A percentile compares a stretch with the other conserved stretches of the same genome.
Conservation (phyloP, 2,888 invertebrate species). For the Neoscelio sp. region DNA sequence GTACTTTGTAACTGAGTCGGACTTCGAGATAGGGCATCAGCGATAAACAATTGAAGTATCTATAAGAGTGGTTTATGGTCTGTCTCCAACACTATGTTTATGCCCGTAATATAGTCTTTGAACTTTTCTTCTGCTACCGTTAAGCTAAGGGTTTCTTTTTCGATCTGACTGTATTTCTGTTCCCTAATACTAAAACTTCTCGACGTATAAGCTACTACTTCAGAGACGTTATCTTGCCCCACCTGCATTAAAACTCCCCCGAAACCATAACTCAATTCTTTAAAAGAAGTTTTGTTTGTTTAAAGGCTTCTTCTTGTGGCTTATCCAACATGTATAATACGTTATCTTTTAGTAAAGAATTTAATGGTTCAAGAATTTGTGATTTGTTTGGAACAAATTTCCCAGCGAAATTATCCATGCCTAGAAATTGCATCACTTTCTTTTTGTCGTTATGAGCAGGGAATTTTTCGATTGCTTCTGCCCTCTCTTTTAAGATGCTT, state of each 20-base stretch:
- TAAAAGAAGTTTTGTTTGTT: conserved; percentile 71
- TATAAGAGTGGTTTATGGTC: too few species aligned
- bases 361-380: conserved; percentile 65
- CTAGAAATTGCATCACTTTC: conserved; percentile 67
- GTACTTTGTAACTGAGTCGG: conserved; percentile 9
- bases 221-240: too few species aligned
- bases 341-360: conserved; percentile 65
- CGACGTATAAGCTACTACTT: conserved; percentile 77
- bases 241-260: conserved; percentile 11
- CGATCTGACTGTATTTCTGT: conserved; percentile 78
- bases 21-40: conserved; percentile 73
- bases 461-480: conserved; percentile 64
- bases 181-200: conserved; percentile 71
- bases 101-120: conserved; percentile 74
- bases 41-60: conserved; percentile 70
- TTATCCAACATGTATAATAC: conserved; percentile 65
- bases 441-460: conserved; percentile 66
- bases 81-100: conserved; percentile 73
- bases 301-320: conserved; percentile 68
- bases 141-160: conserved; percentile 78
- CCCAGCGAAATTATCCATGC: conserved; percentile 65
- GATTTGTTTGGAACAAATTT: conserved; percentile 70
- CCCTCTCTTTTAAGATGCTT: conserved; percentile 58
- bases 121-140: conserved; percentile 77
- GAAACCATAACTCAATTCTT: conserved; percentile 28